Base-by-base conservation (phyloP, 1,140 invertebrate genomes). In the Portunus trituberculatus region DNA sequence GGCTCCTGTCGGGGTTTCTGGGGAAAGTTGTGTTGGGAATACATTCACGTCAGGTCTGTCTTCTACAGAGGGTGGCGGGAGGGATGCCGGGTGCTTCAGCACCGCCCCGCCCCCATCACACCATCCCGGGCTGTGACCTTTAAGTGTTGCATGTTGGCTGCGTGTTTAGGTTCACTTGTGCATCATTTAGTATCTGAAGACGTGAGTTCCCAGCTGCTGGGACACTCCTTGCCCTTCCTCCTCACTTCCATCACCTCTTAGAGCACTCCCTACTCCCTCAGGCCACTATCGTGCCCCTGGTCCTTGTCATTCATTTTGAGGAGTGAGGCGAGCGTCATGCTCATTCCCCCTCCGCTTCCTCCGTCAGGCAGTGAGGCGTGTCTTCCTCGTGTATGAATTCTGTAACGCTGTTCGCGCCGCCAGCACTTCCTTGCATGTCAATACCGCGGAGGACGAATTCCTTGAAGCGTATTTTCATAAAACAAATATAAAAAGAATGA, bases 91-190 rank as follows among this genome's bases (percentile, higher is more conserved):
- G 46, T 25, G 67, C 67, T 76, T 76, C n/a, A n/a, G 67, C n/a
- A 25, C n/a, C 20, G 67, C 67, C 67, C 67, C 67, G 67, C 67
- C 67, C 20, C 67, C 67, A 8, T 76, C 67, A n/a, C 67, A 76
- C 67, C 67, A n/a, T n/a, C 67, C 67, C 20, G 59, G 52, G 39
- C 67, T 91, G 29, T 91, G 90, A 91, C 90, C 90, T 91, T 91
- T 39, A 76, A 91, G 59, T 76, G 67, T 91, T 39, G 90, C 90
- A 91, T 91, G 90, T 91, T 39, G 48, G 12, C 29, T 76, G 52
- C 16, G 52, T 32, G 90, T 32, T 67, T 31, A 91, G 59, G 29
- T n/a, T 25, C 90, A 91, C 90, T 91, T 91, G 52, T 91, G 59
- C 29, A 76, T 91, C 90, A 91, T 76, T 76, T 91, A 91, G 29